phyloP scores from a whole-genome alignment of 2,888 invertebrate species.

The Nemurella pictetii region DNA sequence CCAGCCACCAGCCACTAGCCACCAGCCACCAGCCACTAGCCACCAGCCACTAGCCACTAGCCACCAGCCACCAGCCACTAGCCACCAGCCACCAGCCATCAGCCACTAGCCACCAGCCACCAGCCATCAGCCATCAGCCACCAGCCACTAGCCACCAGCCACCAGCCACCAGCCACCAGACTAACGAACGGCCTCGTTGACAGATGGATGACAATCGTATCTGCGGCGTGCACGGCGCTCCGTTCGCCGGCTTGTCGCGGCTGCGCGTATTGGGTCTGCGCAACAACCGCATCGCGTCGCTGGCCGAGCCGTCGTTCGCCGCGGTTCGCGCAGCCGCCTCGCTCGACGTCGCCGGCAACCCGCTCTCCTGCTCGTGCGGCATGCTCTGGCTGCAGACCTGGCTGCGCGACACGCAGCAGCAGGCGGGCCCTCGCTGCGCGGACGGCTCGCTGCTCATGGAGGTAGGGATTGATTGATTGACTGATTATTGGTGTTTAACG shows the following conservation, averaged over 20 bases:
- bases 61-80: no score
- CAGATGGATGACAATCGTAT: slow-evolving; percentile 80
- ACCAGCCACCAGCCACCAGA: no score
- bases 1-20: no score
- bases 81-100: no score
- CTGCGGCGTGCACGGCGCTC: slow-evolving; percentile 76
- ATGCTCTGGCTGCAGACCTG: slow-evolving; percentile 83
- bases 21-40: no score
- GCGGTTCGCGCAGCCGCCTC: slow-evolving; percentile 78
- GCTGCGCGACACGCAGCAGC: slow-evolving; percentile 66
- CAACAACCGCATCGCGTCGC: slow-evolving; percentile 73
- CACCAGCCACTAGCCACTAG: no score
- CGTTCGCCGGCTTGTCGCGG: slow-evolving; percentile 82
- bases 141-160: no score
- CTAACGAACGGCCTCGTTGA: no score
- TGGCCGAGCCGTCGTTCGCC: slow-evolving; percentile 74
- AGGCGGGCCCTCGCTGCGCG: slow-evolving; percentile 70
- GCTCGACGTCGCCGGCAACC: slow-evolving; percentile 84
- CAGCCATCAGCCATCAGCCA: no score
- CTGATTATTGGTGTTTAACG: no score
- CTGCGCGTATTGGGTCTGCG: slow-evolving; percentile 77
- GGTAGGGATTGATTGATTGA: no score
- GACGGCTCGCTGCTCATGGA: slow-evolving; percentile 78
- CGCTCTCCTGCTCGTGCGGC: slow-evolving; percentile 78
- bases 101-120: no score